Base-by-base conservation (phyloP, 2,113 vertebrate species). In the Nothocercus nigrocapillus region DNA sequence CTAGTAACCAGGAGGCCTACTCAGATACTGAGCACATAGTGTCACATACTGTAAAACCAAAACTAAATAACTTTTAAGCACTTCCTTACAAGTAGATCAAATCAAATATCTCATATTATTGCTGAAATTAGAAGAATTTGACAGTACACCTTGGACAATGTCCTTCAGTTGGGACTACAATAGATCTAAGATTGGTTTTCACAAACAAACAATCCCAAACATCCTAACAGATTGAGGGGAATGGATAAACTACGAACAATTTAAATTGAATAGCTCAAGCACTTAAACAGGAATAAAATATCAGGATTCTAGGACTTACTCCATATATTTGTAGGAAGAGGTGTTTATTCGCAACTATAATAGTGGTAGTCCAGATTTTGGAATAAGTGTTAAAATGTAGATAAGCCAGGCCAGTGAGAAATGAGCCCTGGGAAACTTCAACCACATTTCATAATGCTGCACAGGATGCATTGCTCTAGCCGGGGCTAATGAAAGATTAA, bases 91-190 rank as follows among this genome's bases (percentile, higher is more conserved):
- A 76, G 36, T 53, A 69, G 76, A 49, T 47, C 49, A 16, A 59
- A 25, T 72, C 32, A 82, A 34, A 36, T 25, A 13, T 6, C 53
- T 1, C 7, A 0, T 2, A 32, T 21, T 80, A 69, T 56, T 80
- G 0, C n/a, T 89, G 61, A 51, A 59, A 94, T 63, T 1, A 75
- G 2, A 3, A 17, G 7, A n/a, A 2, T 67, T 30, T 34, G 24
- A 53, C 11, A 62, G n/a, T n/a, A 40, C 21, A 67, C 17, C 63
- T 21, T 84, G 34, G 18, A 69, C 54, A 70, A 20, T 59, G 47
- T 1, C 49, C 7, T 87, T 19, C 12, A 62, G 3, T 2, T 66
- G 32, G 83, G 8, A 17, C 73, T 89, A 56, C 4, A 16, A 3
- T 78, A 22, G 62, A 49, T 25, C 32, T 49, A 30, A 62, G 4